phyloP scores from a whole-genome alignment of 2,888 invertebrate genomes.

The Tiliacea citrago region DNA sequence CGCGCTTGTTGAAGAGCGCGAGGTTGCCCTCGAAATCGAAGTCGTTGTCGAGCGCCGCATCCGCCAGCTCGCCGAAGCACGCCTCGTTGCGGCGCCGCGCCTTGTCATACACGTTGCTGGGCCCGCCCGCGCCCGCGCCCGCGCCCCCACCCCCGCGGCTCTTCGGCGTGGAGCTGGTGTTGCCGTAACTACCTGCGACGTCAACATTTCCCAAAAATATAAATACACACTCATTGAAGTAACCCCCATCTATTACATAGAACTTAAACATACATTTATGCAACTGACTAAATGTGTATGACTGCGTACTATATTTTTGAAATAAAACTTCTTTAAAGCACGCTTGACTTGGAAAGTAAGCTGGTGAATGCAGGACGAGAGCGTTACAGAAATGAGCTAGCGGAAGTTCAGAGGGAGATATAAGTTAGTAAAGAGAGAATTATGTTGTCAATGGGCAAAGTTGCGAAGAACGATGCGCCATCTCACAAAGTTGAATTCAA shows the following conservation, averaged over 20 bases:
- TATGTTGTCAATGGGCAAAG: too few relatives aligned
- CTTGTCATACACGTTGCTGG: constrained; percentile 72
- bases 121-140: constrained; percentile 81
- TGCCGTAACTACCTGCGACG: constrained; percentile 75
- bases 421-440: too few relatives aligned
- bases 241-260: neutral
- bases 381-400: too few relatives aligned
- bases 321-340: too few relatives aligned
- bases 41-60: constrained; percentile 92
- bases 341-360: too few relatives aligned
- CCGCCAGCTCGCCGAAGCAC: constrained; percentile 94
- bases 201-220: constrained; percentile 1
- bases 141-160: constrained; percentile 72
- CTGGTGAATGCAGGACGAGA: too few relatives aligned
- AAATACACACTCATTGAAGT: neutral
- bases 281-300: too few relatives aligned
- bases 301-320: too few relatives aligned
- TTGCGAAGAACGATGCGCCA: too few relatives aligned
- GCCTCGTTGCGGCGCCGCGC: constrained; percentile 92
- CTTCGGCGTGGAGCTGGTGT: constrained; percentile 85
- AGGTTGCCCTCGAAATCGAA: constrained; percentile 99
- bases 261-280: neutral
- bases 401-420: too few relatives aligned
- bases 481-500: too few relatives aligned
- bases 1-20: constrained; percentile 96